Evolutionary conservation across 53 echinoderm and acorn worm genomes (phyloP).

Genomic region (Temnopleurus reevesii): DNA sequence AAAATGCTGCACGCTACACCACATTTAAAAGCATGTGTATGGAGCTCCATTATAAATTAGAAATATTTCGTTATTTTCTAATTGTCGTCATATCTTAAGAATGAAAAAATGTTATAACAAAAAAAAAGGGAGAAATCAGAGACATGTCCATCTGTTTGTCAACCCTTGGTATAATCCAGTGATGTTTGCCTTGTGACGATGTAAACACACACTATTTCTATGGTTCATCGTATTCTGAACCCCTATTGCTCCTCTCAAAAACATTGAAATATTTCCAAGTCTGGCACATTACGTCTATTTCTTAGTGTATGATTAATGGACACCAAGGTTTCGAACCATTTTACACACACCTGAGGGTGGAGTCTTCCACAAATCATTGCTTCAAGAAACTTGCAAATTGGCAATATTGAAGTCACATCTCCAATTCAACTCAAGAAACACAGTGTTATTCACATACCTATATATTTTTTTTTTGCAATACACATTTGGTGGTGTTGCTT

Average conservation of each 20-base stretch:
- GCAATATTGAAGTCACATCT: no score
- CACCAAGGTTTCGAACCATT: not conserved
- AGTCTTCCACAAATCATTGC: not conserved
- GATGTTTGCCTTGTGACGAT: no score
- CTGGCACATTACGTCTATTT: not conserved
- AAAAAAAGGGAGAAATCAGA: no score
- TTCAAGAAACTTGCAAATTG: not conserved
- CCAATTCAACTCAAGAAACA: not conserved
- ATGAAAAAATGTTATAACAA: no score
- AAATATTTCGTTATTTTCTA: no score
- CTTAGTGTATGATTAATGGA: no score
- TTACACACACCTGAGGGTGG: not conserved
- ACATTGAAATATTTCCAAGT: not conserved
- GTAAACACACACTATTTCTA: not conserved
- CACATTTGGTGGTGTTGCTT: not conserved
- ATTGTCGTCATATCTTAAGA: no score
- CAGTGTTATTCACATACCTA: not conserved
- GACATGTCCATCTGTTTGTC: no score
- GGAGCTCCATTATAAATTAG: no score
- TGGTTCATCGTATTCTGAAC: not conserved
- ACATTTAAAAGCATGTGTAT: no score
- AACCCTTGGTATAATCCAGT: no score
- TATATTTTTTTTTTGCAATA: not conserved
- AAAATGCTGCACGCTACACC: no score
- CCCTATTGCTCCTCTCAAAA: not conserved